These are phyloP conservation scores for Sitobion miscanthi DNA, from an alignment of 1,140 invertebrate species.

Conservation along the genomic window DNA sequence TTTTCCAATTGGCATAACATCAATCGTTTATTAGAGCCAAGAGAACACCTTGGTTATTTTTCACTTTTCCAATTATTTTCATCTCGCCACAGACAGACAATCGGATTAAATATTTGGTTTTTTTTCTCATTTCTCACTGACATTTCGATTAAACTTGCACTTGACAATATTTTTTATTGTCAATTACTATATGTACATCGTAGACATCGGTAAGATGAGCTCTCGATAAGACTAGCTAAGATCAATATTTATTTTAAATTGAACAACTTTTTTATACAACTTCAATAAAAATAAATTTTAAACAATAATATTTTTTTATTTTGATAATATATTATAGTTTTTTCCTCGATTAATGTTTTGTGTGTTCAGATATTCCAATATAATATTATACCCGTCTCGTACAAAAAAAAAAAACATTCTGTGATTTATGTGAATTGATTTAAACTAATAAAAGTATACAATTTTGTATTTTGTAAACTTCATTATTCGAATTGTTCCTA, in stretches of 20 bases:
- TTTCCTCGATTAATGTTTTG: background rate
- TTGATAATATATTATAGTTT: background rate
- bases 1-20: background rate
- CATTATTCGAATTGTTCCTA: background rate
- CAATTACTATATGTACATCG: background rate
- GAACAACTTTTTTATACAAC: background rate
- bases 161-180: background rate
- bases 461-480: background rate
- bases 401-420: background rate
- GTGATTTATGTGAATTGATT: background rate
- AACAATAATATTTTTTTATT: background rate
- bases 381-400: background rate
- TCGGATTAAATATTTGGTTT: conserved; percentile 25
- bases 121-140: background rate
- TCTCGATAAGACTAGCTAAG: background rate
- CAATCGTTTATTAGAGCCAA: background rate
- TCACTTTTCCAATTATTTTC: background rate
- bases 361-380: background rate
- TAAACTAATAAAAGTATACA: background rate
- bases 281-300: background rate
- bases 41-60: background rate
- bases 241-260: conserved; percentile 11
- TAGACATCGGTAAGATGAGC: background rate
- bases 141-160: conserved; percentile 26
- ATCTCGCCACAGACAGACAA: background rate